Percentiles rank a stretch among this genome's conserved stretches.
phyloP scores from a whole-genome alignment of 1,140 invertebrate species.

The Polyergus mexicanus region DNA sequence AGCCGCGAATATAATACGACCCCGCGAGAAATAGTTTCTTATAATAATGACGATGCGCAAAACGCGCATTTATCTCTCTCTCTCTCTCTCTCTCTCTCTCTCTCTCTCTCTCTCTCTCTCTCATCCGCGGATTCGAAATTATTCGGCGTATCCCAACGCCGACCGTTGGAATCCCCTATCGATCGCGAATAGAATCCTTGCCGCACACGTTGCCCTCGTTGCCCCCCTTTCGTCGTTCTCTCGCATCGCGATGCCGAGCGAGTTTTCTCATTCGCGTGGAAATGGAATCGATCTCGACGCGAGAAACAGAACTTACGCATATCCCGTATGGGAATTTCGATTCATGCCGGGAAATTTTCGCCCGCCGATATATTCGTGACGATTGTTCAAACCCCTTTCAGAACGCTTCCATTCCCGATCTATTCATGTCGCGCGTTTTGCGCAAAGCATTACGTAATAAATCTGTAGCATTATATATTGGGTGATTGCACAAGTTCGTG shows the following conservation, averaged over 20 bases:
- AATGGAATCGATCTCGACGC: constrained; percentile 50
- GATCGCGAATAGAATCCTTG: constrained; percentile 59
- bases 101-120: too few species aligned
- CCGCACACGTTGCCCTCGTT: neutral
- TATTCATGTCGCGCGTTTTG: constrained; percentile 27
- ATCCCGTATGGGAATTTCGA: constrained; percentile 16
- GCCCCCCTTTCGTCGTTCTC: neutral
- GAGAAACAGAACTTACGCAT: constrained; percentile 50
- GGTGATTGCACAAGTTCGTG: too few species aligned
- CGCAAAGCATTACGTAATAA: constrained; percentile 11
- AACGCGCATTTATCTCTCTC: neutral
- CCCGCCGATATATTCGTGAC: constrained; percentile 17
- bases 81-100: too few species aligned
- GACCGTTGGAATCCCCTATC: constrained; percentile 55
- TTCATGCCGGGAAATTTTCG: constrained; percentile 13
- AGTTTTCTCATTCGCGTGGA: constrained; percentile 59
- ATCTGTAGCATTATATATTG: too few species aligned
- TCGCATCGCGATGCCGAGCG: neutral
- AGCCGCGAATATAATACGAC: constrained; percentile 36
- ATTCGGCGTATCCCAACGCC: constrained; percentile 46
- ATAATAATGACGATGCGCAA: constrained; percentile 32
- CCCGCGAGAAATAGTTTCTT: constrained; percentile 46
- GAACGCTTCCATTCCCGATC: neutral
- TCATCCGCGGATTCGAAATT: constrained; percentile 30
- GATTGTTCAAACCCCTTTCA: neutral